Evolutionary conservation across 2,888 invertebrate species (phyloP), one percentile per base, ranked within the genome.

Genomic region (Sicus ferrugineus): DNA sequence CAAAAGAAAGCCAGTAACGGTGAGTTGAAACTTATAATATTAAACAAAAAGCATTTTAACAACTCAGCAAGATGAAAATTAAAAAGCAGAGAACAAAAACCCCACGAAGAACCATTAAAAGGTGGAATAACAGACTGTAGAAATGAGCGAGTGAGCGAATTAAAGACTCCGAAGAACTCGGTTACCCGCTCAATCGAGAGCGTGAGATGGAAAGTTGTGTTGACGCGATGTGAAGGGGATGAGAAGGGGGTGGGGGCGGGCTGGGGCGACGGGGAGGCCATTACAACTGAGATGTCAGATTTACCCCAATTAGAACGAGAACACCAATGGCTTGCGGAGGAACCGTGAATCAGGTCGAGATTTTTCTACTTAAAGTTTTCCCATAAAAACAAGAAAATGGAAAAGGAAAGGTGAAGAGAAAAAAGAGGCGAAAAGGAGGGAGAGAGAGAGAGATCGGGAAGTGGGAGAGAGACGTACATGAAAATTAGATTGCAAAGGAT

Each of bases 261-360:
- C n/a, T n/a, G n/a, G 46, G 14, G 14, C 19, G 54, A 21, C 7
- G 31, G 28, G 31, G 6, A 30, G 30, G 19, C 46, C 59, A 59
- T 48, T 58, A 31, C 63, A 58, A 30, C 56, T 67, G 52, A 62
- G 54, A 52, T 69, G 69, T 67, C 67, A 63, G 67, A 69, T 67
- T 68, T 67, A 64, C 38, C 42, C 63, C 67, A 69, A 69, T 72
- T 70, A 70, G 4, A 42, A 42, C n/a, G 42, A 42, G 42, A 7
- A 42, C 34, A 34, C 34, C 14, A 14, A 34, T 34, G 34, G 42
- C n/a, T 16, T 9, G 42, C n/a, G 14, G 7, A 9, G n/a, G 42
- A 42, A n/a, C n/a, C n/a, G n/a, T n/a, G n/a, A n/a, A n/a, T 42
- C 42, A 42, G 16, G 9, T 42, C 42, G n/a, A 42, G 42, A 9